These are phyloP conservation scores for Callithrix jacchus DNA, from an alignment of 2,113 vertebrate genomes.

Conservation along the genomic window DNA sequence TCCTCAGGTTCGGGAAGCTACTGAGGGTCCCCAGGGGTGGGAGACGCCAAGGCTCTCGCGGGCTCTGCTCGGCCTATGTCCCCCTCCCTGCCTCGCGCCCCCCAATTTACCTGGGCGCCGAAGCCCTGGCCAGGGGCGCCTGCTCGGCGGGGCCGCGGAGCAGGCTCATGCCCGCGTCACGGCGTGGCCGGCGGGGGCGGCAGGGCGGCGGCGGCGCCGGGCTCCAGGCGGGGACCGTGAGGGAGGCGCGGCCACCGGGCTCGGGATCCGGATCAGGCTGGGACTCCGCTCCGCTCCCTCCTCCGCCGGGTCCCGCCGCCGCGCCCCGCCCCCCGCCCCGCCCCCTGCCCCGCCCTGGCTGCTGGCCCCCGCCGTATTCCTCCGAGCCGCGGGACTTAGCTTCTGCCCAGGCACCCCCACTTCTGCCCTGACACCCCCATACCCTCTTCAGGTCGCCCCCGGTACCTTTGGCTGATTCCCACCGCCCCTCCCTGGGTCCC, in stretches of 20 bases:
- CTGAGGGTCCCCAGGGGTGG: background rate
- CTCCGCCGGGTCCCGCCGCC: background rate
- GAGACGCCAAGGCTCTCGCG: background rate
- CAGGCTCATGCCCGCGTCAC: constrained; percentile 59
- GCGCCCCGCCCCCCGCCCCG: background rate
- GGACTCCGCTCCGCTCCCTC: background rate
- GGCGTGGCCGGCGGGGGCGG: background rate
- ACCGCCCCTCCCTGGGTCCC: background rate
- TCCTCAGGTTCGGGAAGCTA: background rate
- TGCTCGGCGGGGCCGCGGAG: background rate
- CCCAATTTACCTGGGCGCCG: constrained; percentile 68
- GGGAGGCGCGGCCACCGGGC: constrained; percentile 15
- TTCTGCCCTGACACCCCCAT: background rate
- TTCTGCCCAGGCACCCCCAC: no score
- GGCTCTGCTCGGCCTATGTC: background rate
- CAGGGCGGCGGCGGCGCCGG: constrained; percentile 12
- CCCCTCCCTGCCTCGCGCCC: background rate
- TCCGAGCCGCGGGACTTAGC: background rate
- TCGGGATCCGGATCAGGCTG: background rate
- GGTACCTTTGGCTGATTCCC: background rate
- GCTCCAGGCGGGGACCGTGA: background rate
- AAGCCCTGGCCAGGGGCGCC: background rate
- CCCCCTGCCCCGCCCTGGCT: background rate
- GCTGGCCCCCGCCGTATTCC: constrained; percentile 60
- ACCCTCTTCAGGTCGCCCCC: background rate